Conservation (phyloP, 1,140 invertebrate species). For the Prorops nasuta region DNA sequence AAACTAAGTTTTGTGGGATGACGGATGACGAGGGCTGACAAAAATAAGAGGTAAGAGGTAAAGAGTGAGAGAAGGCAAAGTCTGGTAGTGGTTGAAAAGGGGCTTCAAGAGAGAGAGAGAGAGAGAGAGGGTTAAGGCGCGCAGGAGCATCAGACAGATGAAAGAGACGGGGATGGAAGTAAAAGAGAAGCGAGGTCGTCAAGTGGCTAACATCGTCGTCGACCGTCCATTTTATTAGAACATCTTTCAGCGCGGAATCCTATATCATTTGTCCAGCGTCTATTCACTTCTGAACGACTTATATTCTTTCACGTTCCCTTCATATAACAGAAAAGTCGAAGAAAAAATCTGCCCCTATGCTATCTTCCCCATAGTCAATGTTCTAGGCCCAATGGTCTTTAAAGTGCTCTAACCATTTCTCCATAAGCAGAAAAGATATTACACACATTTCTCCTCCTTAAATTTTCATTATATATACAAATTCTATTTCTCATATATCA, state of each 20-base stretch:
- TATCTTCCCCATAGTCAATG: too few relatives aligned
- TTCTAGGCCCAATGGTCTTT: too few relatives aligned
- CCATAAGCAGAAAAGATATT: too few relatives aligned
- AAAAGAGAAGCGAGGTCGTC: constrained; percentile 34
- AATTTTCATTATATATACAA: too few relatives aligned
- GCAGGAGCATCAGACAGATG: constrained; percentile 25
- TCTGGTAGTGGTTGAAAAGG: background rate
- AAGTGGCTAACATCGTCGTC: constrained; percentile 30
- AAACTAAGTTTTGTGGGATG: constrained; percentile 32
- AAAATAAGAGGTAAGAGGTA: constrained; percentile 12
- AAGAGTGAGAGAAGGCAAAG: constrained; percentile 19
- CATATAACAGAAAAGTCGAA: too few relatives aligned
- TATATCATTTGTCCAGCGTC: constrained; percentile 44
- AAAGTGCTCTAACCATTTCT: too few relatives aligned
- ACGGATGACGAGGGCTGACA: constrained; percentile 13
- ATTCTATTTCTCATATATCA: too few relatives aligned
- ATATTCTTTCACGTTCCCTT: background rate
- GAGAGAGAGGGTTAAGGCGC: constrained; percentile 16
- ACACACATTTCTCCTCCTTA: too few relatives aligned
- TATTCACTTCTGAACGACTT: constrained; percentile 26
- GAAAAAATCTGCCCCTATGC: too few relatives aligned
- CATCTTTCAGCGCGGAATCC: constrained; percentile 42
- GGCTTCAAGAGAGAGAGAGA: constrained; percentile 12
- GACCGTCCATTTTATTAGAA: constrained; percentile 45
- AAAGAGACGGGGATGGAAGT: constrained; percentile 29